A percentile compares a stretch with the other conserved stretches of the same genome.
These are phyloP conservation scores for Siphamia tubifer DNA, from an alignment of 2,113 vertebrate species.

Conservation along the genomic window DNA sequence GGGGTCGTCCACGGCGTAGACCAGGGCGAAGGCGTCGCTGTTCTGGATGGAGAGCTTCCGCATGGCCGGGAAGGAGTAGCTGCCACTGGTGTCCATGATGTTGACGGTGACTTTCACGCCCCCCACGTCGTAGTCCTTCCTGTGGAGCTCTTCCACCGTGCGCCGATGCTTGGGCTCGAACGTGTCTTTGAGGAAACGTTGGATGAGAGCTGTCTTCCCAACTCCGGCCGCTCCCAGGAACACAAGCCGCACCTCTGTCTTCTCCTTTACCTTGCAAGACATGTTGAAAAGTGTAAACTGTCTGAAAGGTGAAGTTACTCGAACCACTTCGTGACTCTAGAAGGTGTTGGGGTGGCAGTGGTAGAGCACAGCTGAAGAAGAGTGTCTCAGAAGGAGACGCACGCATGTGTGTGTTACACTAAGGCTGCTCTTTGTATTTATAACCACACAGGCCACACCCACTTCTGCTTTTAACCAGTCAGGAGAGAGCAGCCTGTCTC, in stretches of 20 bases:
- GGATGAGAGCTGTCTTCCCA: constrained; percentile 90
- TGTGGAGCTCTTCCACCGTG: constrained; percentile 92
- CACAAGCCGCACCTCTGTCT: constrained; percentile 86
- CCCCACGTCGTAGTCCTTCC: constrained; percentile 85
- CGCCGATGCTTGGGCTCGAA: constrained; percentile 89
- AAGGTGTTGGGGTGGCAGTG: background rate
- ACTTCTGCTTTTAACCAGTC: constrained; percentile 54
- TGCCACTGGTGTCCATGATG: constrained; percentile 93
- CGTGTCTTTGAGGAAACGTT: constrained; percentile 87
- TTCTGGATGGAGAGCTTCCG: constrained; percentile 90
- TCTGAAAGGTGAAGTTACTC: too few relatives aligned
- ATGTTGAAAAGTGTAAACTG: too few relatives aligned
- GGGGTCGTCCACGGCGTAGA: constrained; percentile 86
- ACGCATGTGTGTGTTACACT: constrained; percentile 28
- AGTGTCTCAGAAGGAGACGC: background rate
- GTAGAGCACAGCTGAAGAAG: constrained; percentile 3
- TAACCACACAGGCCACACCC: constrained; percentile 41
- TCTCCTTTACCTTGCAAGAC: constrained; percentile 85
- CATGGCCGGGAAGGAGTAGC: constrained; percentile 94
- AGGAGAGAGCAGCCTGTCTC: background rate
- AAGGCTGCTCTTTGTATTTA: constrained; percentile 59
- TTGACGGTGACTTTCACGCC: constrained; percentile 85
- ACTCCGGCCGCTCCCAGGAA: constrained; percentile 90
- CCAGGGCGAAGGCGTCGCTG: constrained; percentile 89
- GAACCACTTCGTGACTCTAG: background rate